Evolutionary conservation across 2,113 vertebrate genomes (phyloP), one percentile per base, ranked within the genome.

Genomic region (Muscicapa adusta): DNA sequence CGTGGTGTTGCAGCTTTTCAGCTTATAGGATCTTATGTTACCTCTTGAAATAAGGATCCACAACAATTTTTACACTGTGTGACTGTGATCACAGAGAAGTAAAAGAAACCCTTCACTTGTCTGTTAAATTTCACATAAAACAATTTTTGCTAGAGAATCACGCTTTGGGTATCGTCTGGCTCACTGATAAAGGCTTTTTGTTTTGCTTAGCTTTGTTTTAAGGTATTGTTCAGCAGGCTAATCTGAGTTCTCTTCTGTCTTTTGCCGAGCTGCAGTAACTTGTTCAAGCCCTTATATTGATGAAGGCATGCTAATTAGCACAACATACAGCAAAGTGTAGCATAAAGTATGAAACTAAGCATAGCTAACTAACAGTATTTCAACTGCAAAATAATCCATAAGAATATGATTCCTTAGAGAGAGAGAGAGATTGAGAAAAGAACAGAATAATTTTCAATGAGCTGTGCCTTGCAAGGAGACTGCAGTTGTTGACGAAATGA

Each of bases 1-100:
- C 2, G 1, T 85, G 45, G 50, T 95, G 91, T 94, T 94, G 91
- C 94, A 95, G 91, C 60, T 95, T 96, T 86, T 81, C 81, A 70
- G 71, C 29, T 96, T 94, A 79, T 58, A 77, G 43, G 62, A 61
- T 91, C 85, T 95, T 89, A 91, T 6, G 38, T 91, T 91, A 92
- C 91, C 40, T 62, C 76, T 61, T 89, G 79, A 94, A 94, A 94
- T 56, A 74, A 71, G 29, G 81, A 79, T 58, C 75, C 57, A 78
- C 74, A 51, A 29, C 34, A 56, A 51, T 75, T 82, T 77, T 88
- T 88, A 77, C 38, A 61, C 33, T 38, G n/a, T 31, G 61, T 73
- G 88, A 67, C 66, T 84, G 22, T 48, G 31, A 88, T 96, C 61
- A 60, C 63, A 79, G 85, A 82, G 85, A 85, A 91, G 45, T 51